Evolutionary conservation across 2,888 invertebrate species (phyloP).

Genomic region (Enoplolaimus lenunculus): DNA sequence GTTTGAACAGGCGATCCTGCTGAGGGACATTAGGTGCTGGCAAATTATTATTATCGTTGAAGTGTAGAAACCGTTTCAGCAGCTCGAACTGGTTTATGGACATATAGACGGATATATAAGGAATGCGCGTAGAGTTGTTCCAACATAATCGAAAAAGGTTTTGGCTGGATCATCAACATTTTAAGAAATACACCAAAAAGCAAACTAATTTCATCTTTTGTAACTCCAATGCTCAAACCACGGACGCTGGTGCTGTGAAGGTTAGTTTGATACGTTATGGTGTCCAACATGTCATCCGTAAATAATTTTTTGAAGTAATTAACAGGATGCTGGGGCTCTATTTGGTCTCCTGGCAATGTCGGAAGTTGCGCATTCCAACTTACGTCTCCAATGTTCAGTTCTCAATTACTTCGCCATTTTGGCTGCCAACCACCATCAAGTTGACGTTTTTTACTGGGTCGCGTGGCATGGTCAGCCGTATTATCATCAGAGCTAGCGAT

Average conservation of each 20-base stretch:
- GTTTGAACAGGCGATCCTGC: neutral
- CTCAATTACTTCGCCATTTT: too few species aligned
- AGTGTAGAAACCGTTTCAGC: neutral
- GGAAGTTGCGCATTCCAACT: too few species aligned
- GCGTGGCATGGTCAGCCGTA: too few species aligned
- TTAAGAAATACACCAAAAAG: conserved; percentile 3
- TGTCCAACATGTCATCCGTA: neutral
- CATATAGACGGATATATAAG: neutral
- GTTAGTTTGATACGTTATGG: neutral
- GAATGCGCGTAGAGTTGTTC: neutral
- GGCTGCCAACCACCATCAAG: too few species aligned
- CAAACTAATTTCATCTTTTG: neutral
- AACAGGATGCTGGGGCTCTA: too few species aligned
- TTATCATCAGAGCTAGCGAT: too few species aligned
- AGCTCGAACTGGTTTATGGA: neutral
- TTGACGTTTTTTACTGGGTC: too few species aligned
- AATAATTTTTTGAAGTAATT: neutral
- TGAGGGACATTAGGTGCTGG: neutral
- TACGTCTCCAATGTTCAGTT: too few species aligned
- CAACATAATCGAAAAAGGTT: neutral
- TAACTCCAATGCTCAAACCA: neutral
- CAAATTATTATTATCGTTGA: neutral
- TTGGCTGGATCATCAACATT: neutral
- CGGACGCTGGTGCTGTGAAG: neutral
- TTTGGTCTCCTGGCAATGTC: too few species aligned